These are phyloP conservation scores for Homarus americanus DNA, from an alignment of 1,140 invertebrate genomes.

Conservation along the genomic window DNA sequence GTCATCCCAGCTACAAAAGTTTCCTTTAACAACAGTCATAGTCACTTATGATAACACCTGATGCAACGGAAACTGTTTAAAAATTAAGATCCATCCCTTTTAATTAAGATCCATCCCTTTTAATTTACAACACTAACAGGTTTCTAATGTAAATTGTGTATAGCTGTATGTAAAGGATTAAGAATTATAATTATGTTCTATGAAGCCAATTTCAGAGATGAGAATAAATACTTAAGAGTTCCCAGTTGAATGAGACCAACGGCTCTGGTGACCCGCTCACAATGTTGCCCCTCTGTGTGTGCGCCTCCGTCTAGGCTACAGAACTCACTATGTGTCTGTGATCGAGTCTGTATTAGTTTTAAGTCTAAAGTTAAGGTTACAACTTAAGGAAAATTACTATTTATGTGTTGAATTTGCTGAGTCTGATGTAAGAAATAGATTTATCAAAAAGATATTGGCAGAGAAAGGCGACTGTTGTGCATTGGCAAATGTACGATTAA, in stretches of 20 bases:
- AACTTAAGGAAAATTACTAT: not conserved
- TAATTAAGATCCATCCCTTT: too few species aligned
- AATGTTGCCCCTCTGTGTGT: constrained; percentile 12
- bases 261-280: not conserved
- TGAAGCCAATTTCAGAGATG: not conserved
- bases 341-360: constrained; percentile 6
- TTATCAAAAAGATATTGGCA: not conserved
- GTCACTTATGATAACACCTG: too few species aligned
- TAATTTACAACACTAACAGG: too few species aligned
- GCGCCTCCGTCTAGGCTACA: constrained; percentile 4
- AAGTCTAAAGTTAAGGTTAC: not conserved
- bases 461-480: not conserved
- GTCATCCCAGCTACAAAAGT: too few species aligned
- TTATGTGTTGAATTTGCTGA: constrained; percentile 5
- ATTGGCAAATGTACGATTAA: constrained; percentile 1
- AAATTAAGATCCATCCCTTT: too few species aligned
- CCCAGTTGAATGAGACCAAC: not conserved
- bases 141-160: too few species aligned
- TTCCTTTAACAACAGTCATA: too few species aligned
- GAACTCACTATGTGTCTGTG: constrained; percentile 17
- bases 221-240: not conserved
- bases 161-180: too few species aligned
- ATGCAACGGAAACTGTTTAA: too few species aligned
- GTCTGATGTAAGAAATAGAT: not conserved
- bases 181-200: not conserved